Percentiles rank a stretch among this genome's conserved stretches.
These are phyloP conservation scores for Amblyopsis hoosieri DNA, from an alignment of 2,797 vertebrate species.

Conservation along the genomic window DNA sequence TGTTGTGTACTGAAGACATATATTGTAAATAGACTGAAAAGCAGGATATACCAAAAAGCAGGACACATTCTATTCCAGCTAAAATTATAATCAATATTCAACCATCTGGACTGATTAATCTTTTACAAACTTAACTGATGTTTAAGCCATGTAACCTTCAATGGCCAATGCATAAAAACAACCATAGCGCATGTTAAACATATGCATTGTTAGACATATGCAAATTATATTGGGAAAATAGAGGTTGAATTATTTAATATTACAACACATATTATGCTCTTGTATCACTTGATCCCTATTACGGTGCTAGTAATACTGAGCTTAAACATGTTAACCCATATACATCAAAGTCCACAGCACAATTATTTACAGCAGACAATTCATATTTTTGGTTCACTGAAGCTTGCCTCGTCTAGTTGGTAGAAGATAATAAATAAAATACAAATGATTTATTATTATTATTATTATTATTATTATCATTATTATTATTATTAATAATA, in stretches of 20 bases:
- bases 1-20: conserved; percentile 53
- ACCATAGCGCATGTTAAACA: conserved; percentile 18
- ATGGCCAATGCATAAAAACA: conserved; percentile 33
- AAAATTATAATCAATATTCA: conserved; percentile 12
- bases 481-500: too few relatives aligned
- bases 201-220: conserved; percentile 31
- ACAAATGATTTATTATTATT: neutral
- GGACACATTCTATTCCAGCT: neutral
- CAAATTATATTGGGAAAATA: conserved; percentile 30
- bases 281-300: conserved; percentile 7
- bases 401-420: conserved; percentile 6
- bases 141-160: conserved; percentile 44
- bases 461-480: too few relatives aligned
- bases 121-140: conserved; percentile 40
- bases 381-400: conserved; percentile 42
- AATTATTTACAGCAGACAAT: conserved; percentile 26
- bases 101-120: conserved; percentile 25
- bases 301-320: conserved; percentile 41
- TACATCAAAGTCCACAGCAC: conserved; percentile 36
- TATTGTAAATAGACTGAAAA: conserved; percentile 18
- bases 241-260: conserved; percentile 39
- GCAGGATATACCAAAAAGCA: neutral
- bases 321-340: conserved; percentile 49
- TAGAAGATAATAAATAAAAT: conserved; percentile 24
- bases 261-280: conserved; percentile 36